phyloP scores from a whole-genome alignment of 2,888 invertebrate genomes.

The Agrotis exclamationis region DNA sequence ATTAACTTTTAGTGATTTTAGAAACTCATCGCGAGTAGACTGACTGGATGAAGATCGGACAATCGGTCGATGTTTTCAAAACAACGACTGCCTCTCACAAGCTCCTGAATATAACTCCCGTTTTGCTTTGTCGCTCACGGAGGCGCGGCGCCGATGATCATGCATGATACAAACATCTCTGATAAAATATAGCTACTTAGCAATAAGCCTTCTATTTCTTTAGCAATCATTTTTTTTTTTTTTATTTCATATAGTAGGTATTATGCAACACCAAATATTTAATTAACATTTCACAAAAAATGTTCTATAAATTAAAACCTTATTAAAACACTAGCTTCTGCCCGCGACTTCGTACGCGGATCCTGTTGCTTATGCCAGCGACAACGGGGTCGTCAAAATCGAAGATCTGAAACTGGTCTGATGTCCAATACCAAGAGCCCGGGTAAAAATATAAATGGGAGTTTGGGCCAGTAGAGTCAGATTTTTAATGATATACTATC shows the following conservation, averaged over 20 bases:
- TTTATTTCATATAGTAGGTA: not conserved
- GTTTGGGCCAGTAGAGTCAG: too few species aligned
- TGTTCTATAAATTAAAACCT: too few species aligned
- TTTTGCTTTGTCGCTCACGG: constrained; percentile 37
- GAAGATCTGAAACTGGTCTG: too few species aligned
- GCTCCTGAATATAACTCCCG: constrained; percentile 76
- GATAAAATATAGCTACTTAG: constrained; percentile 9
- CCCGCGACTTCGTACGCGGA: too few species aligned
- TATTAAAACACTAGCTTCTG: too few species aligned
- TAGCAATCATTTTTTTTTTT: constrained; percentile 15
- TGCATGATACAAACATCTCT: constrained; percentile 15
- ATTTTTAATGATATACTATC: too few species aligned
- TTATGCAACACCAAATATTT: not conserved
- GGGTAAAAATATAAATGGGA: too few species aligned
- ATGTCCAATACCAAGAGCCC: too few species aligned
- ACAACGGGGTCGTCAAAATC: too few species aligned
- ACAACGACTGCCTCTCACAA: constrained; percentile 73
- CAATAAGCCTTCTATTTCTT: not conserved
- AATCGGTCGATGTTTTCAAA: constrained; percentile 27
- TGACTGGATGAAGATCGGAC: constrained; percentile 2
- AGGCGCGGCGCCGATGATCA: constrained; percentile 32
- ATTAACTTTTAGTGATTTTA: not conserved
- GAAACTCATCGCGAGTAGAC: constrained; percentile 5
- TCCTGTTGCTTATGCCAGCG: too few species aligned
- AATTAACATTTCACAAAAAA: not conserved